Conservation (phyloP, 2,113 vertebrate species). For the Eulemur rufifrons region DNA sequence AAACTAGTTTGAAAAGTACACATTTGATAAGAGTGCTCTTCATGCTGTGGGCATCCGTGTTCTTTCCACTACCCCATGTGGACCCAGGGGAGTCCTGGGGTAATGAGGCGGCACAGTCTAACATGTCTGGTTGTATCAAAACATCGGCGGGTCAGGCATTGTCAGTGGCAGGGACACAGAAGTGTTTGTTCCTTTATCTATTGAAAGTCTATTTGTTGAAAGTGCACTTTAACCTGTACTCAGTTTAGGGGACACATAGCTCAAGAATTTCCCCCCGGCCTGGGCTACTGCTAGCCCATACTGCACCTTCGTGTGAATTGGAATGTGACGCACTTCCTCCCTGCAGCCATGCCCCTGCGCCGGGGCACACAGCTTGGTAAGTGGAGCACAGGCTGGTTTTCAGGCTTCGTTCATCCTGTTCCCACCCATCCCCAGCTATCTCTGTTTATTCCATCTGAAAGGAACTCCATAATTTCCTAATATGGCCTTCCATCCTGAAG, state of each 20-base stretch:
- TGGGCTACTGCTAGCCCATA: background rate
- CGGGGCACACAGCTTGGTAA: background rate
- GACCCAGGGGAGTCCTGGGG: background rate
- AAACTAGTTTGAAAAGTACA: background rate
- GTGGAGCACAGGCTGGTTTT: background rate
- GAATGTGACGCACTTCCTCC: background rate
- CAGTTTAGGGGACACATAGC: background rate
- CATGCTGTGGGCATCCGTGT: background rate
- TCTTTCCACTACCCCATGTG: background rate
- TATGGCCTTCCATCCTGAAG: background rate
- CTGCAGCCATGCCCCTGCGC: background rate
- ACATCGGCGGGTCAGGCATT: background rate
- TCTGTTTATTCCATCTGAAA: background rate
- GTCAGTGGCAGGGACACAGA: background rate
- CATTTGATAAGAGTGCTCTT: background rate
- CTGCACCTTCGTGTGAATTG: background rate
- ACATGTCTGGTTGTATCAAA: rapidly evolving
- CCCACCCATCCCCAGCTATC: background rate
- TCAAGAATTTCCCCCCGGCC: background rate
- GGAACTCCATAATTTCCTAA: background rate
- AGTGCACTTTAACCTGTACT: background rate
- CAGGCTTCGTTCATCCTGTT: background rate
- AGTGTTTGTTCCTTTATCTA: background rate
- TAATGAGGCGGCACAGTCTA: background rate
- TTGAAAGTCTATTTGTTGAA: background rate